phyloP scores from a whole-genome alignment of 2,113 vertebrate species.

The Oostethus manadensis region DNA sequence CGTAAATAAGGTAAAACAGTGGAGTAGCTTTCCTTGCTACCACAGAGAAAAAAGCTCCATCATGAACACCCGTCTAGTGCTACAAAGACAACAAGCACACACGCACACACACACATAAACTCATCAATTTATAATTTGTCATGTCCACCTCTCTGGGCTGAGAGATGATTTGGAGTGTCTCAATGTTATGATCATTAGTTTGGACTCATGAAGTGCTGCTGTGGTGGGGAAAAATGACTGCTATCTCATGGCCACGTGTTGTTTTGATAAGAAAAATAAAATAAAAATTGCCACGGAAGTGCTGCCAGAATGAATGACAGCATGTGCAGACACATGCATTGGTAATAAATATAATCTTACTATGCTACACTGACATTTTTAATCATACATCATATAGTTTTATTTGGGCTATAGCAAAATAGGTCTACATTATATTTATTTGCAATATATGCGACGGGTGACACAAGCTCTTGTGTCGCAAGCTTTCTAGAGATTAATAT shows the following conservation, averaged over 20 bases:
- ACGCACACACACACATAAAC: slow-evolving; percentile 5
- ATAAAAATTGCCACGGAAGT: slow-evolving; percentile 34
- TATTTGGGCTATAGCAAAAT: no score
- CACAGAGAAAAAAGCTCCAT: neutral
- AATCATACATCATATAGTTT: no score
- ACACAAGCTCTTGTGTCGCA: no score
- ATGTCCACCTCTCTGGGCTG: slow-evolving; percentile 46
- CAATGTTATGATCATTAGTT: slow-evolving; percentile 66
- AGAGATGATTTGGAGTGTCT: slow-evolving; percentile 49
- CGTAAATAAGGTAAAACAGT: neutral
- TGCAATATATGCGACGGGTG: no score
- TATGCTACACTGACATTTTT: no score
- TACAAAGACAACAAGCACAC: neutral
- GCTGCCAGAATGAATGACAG: slow-evolving; percentile 34
- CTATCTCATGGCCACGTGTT: slow-evolving; percentile 61
- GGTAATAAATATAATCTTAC: no score
- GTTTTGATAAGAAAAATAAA: slow-evolving; percentile 61
- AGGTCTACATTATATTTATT: no score
- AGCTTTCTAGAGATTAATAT: no score
- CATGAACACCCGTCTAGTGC: neutral
- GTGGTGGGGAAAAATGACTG: slow-evolving; percentile 51
- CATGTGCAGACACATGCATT: slow-evolving; percentile 1
- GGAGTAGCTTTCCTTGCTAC: neutral
- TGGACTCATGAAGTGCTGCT: slow-evolving; percentile 51
- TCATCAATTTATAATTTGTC: slow-evolving; percentile 22